A percentile compares a stretch with the other conserved stretches of the same genome.
phyloP scores from a whole-genome alignment of 2,113 vertebrate species.

The Tympanuchus pallidicinctus region DNA sequence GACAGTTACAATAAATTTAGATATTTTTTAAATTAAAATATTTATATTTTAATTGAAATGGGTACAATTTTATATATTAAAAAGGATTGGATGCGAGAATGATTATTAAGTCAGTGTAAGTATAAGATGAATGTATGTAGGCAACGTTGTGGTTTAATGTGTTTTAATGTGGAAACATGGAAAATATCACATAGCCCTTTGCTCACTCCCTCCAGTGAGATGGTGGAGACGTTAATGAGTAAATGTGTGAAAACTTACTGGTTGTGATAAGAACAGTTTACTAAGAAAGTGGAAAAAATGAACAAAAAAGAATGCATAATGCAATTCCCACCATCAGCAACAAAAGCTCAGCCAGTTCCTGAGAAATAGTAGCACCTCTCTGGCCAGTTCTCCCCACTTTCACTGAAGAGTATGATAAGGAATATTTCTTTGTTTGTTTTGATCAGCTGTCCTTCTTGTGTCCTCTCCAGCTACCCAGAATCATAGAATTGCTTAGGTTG shows the following conservation, averaged over 20 bases:
- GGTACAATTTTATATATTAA: neutral
- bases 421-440: neutral
- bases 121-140: neutral
- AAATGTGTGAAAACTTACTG: neutral
- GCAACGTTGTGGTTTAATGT: neutral
- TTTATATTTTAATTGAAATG: neutral
- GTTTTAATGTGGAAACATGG: too few relatives aligned
- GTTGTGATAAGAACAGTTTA: neutral
- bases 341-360: neutral
- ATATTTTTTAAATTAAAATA: neutral
- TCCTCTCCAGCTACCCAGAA: neutral
- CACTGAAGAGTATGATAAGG: too few relatives aligned
- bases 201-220: neutral
- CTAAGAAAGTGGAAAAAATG: neutral
- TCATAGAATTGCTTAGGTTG: too few relatives aligned
- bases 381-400: neutral
- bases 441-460: neutral
- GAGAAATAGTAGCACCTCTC: neutral
- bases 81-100: rapidly evolving
- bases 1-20: neutral
- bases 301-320: neutral
- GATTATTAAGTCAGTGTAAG: neutral
- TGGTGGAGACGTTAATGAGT: neutral
- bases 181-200: neutral
- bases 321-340: neutral